Base-by-base conservation (phyloP, 2,113 vertebrate species). In the Zosterops pallidus region DNA sequence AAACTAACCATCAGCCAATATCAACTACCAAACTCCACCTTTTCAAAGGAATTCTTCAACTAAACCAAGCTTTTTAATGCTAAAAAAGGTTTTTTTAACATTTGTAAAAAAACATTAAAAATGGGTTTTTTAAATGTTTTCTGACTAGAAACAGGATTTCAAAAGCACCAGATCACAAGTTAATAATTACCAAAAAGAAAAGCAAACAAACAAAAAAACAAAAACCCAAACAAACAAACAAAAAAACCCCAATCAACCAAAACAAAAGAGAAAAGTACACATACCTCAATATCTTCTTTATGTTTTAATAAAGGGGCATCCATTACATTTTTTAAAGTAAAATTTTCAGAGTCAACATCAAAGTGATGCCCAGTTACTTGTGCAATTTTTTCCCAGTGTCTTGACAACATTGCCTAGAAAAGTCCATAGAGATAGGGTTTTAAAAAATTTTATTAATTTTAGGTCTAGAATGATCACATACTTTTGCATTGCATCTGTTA, bases 231-330 rank as follows among this genome's bases (percentile, higher is more conserved):
- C 22, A 35, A 21, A 9, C 25, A 39, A 14, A 4, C 11, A 60
- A 20, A 13, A 13, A 26, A 62, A 13, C 6, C 8, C 7, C 6
- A 25, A 21, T 2, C 4, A 19, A 53, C 8, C 13, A 9, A 72
- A 74, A 9, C 3, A 57, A n/a, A 65, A 14, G 24, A 79, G 21
- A 76, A 79, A 55, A 81, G 9, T 44, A 33, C 9, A 50, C 6
- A 25, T 94, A 98, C 98, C 98, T 99, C 98, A 46, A 99, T 98
- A 88, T 99, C 98, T 67, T 99, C 98, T 91, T 98, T 98, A 85
- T 97, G 60, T 31, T 97, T 96, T 33, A 99, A 94, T 86, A 99
- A 97, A 5, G 98, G 97, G 11, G 98, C 98, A 95, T 98, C 98
- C 97, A 98, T 98, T 83, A 99, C 56, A 16, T 97, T 98, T 74